Evolutionary conservation across 2,113 vertebrate species (phyloP).

Genomic region (Elephas maximus): DNA sequence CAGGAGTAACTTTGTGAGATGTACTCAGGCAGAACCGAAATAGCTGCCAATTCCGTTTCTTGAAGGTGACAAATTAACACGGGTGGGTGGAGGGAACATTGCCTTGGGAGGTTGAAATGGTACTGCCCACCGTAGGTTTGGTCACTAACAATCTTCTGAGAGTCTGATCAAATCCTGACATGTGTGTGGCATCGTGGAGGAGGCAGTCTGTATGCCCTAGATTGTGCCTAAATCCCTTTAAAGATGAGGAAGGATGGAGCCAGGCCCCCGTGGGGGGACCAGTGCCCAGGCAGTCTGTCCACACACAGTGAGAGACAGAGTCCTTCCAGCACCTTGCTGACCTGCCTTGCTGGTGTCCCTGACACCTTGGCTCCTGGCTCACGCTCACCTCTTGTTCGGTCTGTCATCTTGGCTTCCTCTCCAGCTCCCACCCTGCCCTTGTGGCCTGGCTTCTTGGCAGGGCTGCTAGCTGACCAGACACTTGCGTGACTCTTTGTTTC

Average conservation of each 20-base stretch:
- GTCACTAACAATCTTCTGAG: neutral
- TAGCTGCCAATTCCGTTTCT: neutral
- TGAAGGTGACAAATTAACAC: neutral
- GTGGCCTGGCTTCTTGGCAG: constrained; percentile 33
- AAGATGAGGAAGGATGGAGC: constrained; percentile 65
- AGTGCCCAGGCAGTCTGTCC: neutral
- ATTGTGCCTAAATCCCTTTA: neutral
- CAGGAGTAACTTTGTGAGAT: neutral
- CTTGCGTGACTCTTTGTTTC: constrained; percentile 60
- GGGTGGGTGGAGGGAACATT: neutral
- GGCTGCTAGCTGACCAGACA: constrained; percentile 60
- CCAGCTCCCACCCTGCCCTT: constrained; percentile 40
- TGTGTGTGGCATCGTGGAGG: neutral
- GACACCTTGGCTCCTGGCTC: constrained; percentile 16
- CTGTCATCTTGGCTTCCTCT: neutral
- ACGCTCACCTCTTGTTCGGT: constrained; percentile 67
- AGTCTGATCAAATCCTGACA: neutral
- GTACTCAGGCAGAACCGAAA: constrained; percentile 17
- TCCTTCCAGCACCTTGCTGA: constrained; percentile 36
- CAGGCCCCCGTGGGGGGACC: neutral
- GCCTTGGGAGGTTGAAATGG: neutral
- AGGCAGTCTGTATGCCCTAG: neutral
- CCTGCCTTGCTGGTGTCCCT: constrained; percentile 39
- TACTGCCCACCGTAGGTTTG: neutral
- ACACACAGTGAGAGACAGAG: neutral